Base-by-base conservation (phyloP, 1,140 invertebrate species). In the Carposina sasakii region DNA sequence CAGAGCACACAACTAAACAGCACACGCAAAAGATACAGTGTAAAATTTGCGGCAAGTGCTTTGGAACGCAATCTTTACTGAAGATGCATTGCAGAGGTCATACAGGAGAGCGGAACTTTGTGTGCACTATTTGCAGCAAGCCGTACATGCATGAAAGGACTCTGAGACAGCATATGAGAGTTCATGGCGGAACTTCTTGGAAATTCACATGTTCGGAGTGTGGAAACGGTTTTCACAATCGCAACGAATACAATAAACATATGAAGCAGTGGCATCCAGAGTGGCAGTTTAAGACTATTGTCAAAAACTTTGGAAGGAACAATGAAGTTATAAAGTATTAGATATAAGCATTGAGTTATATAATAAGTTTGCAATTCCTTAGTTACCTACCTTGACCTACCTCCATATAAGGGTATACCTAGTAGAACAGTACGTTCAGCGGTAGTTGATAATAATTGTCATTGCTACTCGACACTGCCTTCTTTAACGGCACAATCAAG, bases 21-120 rank as follows among this genome's bases (percentile, higher is more conserved):
- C 87, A 88, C 44, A 87, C 85, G 23, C 82, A 86, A 24, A 86
- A 85, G 52, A 87, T 88, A 30, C 83, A 86, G 17, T 88, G 87
- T 40, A 81, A 87, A 52, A 68, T 86, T 2, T 88, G 87, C 42
- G 83, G 83, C 2, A 88, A 88, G 57, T 81, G 85, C 49, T 88
- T 88, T 37, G 87, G 85, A 1, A 86, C 87, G 1, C 64, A 76
- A 4, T 91, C 90, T 71, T 88, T 67, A 60, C 87, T 71, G 70
- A 93, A 85, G 88, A 94, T 87, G 66, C 92, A 94, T 72, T 90
- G 91, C 76, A 73, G 91, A 48, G 90, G 88, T 1, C 90, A 92
- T 57, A 90, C 89, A 0, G 90, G 90, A 0, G 91, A 89, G 52
- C 76, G 87, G n/a, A 88, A 89, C 15, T 90, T 89, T 62, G 76